phyloP scores from a whole-genome alignment of 2,113 vertebrate genomes.

The Proteles cristata region DNA sequence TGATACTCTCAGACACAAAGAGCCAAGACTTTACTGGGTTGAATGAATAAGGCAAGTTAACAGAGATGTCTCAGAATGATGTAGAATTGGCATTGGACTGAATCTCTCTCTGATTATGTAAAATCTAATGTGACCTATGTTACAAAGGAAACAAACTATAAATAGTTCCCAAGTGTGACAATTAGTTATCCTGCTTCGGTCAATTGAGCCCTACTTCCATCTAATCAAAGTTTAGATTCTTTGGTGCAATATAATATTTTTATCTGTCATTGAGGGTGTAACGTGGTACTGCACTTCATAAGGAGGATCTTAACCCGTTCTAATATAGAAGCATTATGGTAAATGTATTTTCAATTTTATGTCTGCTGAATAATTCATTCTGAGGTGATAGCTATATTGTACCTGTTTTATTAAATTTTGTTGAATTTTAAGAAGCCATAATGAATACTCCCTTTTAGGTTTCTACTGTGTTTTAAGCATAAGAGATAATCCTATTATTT shows the following conservation, averaged over 20 bases:
- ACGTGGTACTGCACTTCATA: not conserved
- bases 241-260: not conserved
- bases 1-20: not conserved
- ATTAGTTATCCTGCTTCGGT: not conserved
- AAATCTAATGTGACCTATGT: not conserved
- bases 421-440: not conserved
- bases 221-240: not conserved
- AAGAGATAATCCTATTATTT: not conserved
- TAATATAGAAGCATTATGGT: not conserved
- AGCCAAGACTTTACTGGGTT: not conserved
- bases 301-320: not conserved
- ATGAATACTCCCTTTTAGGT: not conserved
- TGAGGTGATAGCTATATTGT: not conserved
- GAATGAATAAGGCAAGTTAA: not conserved
- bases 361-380: not conserved
- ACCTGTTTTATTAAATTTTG: not conserved
- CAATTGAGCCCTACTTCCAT: not conserved
- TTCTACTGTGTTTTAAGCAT: conserved; percentile 16
- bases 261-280: not conserved
- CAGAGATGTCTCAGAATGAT: not conserved
- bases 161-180: not conserved
- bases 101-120: not conserved
- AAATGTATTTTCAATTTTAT: conserved; percentile 1
- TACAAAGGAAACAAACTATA: not conserved
- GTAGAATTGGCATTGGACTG: not conserved